A percentile compares a stretch with the other conserved stretches of the same genome.
Evolutionary conservation across 2,113 vertebrate genomes (phyloP).

Genomic region (Neotragus moschatus): DNA sequence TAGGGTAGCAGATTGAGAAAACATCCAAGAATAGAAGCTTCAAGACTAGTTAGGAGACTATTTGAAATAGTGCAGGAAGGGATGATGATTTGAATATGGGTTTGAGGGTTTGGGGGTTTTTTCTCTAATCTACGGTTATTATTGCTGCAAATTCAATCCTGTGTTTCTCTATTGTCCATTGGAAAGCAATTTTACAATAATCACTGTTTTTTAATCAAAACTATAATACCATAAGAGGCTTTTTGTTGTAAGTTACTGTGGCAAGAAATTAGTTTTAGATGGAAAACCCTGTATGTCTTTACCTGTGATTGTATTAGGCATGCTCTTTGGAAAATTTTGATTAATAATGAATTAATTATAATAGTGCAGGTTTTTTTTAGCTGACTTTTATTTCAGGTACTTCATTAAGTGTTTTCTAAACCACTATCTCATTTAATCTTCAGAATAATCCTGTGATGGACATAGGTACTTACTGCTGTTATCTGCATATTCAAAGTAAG

Average conservation of each 20-base stretch:
- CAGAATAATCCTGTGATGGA: neutral
- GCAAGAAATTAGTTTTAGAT: constrained; percentile 51
- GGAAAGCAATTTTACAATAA: constrained; percentile 41
- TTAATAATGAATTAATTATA: neutral
- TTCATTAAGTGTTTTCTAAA: neutral
- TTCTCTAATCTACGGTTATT: neutral
- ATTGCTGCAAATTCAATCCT: neutral
- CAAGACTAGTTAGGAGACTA: neutral
- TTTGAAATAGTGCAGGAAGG: neutral
- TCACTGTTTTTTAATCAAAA: constrained; percentile 7
- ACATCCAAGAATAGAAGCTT: neutral
- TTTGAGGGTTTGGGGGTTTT: neutral
- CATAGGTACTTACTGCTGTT: no score
- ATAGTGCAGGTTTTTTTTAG: neutral
- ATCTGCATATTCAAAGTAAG: neutral
- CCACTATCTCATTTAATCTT: neutral
- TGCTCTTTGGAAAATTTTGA: neutral
- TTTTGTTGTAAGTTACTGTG: constrained; percentile 48
- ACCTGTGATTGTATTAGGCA: neutral
- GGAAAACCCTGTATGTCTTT: neutral
- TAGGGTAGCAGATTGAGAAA: neutral
- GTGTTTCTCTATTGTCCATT: neutral
- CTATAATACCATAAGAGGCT: neutral
- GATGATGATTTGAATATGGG: neutral
- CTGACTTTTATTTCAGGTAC: neutral